Conservation (phyloP, 1,140 invertebrate species). For the Scaptodrosophila lebanonensis region DNA sequence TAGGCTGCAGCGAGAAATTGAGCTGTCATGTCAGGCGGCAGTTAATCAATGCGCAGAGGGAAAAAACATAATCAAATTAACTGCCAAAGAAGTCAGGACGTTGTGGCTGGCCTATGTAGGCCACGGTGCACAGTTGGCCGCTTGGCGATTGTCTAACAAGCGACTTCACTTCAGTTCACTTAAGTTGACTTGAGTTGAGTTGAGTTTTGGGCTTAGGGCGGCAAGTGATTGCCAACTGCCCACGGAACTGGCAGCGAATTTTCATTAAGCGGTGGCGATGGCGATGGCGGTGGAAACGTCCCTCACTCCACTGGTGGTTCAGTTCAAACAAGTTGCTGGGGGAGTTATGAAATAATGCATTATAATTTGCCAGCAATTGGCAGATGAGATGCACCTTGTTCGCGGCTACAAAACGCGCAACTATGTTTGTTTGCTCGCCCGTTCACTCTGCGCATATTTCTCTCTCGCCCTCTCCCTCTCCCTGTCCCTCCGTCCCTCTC, state of each 20-base stretch:
- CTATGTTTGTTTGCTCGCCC: constrained; percentile 52
- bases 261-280: not conserved
- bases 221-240: constrained; percentile 61
- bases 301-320: constrained; percentile 30
- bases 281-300: too few relatives aligned
- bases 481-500: too few relatives aligned
- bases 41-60: constrained; percentile 63
- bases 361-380: constrained; percentile 71
- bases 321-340: constrained; percentile 72
- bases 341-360: constrained; percentile 75
- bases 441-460: constrained; percentile 22
- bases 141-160: constrained; percentile 46
- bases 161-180: constrained; percentile 2
- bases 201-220: constrained; percentile 29
- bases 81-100: constrained; percentile 51
- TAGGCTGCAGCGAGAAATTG: constrained; percentile 56
- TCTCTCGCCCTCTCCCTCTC: constrained; percentile 52
- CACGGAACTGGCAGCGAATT: constrained; percentile 21
- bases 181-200: not conserved
- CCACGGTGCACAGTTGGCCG: constrained; percentile 29
- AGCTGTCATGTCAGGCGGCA: constrained; percentile 75
- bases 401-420: constrained; percentile 13
- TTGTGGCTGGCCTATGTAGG: constrained; percentile 59
- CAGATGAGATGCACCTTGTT: constrained; percentile 63
- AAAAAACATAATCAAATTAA: constrained; percentile 72